Percentiles rank a stretch among this genome's conserved stretches.
These are phyloP conservation scores for Paedocypris micromegethes DNA, from an alignment of 2,797 vertebrate species.

Conservation along the genomic window DNA sequence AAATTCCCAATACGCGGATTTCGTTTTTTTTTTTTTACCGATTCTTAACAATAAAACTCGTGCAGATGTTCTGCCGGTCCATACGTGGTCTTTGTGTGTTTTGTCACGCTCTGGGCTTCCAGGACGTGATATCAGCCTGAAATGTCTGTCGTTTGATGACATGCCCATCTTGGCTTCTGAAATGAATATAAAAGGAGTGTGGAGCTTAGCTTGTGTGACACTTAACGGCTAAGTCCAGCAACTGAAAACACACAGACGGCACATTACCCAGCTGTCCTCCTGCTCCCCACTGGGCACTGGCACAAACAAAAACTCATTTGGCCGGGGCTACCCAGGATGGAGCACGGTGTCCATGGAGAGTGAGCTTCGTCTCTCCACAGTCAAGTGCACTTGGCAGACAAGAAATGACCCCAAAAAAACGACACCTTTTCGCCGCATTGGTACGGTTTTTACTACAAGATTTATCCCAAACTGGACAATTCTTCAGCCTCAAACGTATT, in stretches of 20 bases:
- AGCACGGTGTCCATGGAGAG: constrained; percentile 51
- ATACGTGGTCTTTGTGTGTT: not conserved
- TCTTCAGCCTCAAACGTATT: too few relatives aligned
- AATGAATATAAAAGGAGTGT: constrained; percentile 25
- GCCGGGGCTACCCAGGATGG: constrained; percentile 49
- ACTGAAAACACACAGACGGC: constrained; percentile 55
- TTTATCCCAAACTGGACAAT: too few relatives aligned
- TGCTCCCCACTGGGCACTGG: constrained; percentile 55
- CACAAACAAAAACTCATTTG: constrained; percentile 53
- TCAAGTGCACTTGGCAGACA: constrained; percentile 68
- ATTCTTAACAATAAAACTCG: too few relatives aligned
- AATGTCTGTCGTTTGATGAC: constrained; percentile 25
- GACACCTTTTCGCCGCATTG: constrained; percentile 42
- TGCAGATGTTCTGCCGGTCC: too few relatives aligned
- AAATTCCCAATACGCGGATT: too few relatives aligned
- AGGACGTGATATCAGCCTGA: constrained; percentile 15
- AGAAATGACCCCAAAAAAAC: constrained; percentile 56
- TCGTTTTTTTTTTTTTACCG: too few relatives aligned
- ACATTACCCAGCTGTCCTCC: constrained; percentile 52
- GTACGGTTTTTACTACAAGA: too few relatives aligned
- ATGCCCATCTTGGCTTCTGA: constrained; percentile 35
- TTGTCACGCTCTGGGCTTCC: constrained; percentile 23
- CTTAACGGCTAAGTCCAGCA: constrained; percentile 44
- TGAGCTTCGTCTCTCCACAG: constrained; percentile 61
- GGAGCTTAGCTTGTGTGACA: constrained; percentile 53